Evolutionary conservation across 1,140 invertebrate genomes (phyloP).

Genomic region (Ostrea edulis): DNA sequence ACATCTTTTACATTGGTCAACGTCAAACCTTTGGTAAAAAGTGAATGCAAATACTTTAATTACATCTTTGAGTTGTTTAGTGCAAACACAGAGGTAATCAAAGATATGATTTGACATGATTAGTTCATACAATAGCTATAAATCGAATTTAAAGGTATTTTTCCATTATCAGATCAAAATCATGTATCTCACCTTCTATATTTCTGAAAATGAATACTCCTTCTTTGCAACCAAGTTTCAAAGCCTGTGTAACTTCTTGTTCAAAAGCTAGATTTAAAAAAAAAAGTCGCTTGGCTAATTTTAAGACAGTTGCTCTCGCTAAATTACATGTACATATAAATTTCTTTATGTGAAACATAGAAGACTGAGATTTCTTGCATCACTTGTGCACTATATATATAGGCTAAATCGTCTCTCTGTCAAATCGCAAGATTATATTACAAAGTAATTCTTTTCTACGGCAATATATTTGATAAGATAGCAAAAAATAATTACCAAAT

Average conservation of each 20-base stretch:
- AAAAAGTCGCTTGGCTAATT: not conserved
- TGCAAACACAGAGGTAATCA: not conserved
- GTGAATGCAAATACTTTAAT: not conserved
- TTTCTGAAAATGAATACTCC: conserved; percentile 37
- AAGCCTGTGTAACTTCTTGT: conserved; percentile 10
- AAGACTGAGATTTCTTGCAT: too few relatives aligned
- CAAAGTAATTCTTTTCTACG: too few relatives aligned
- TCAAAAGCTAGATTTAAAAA: not conserved
- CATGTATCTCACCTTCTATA: not conserved
- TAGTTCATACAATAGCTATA: too few relatives aligned
- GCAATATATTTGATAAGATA: too few relatives aligned
- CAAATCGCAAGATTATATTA: too few relatives aligned
- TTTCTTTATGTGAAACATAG: too few relatives aligned
- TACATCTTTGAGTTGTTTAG: not conserved
- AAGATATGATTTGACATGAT: too few relatives aligned
- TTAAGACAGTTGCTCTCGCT: not conserved
- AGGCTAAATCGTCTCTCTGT: too few relatives aligned
- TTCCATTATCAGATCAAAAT: not conserved
- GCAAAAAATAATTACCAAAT: too few relatives aligned
- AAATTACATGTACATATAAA: too few relatives aligned
- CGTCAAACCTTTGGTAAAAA: not conserved
- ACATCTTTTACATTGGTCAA: not conserved
- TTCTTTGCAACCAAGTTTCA: not conserved
- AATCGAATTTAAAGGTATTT: not conserved
- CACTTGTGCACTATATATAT: too few relatives aligned